A percentile compares a stretch with the other conserved stretches of the same genome.
Conservation (phyloP, 2,797 vertebrate species). For the Lithobates sylvaticus region DNA sequence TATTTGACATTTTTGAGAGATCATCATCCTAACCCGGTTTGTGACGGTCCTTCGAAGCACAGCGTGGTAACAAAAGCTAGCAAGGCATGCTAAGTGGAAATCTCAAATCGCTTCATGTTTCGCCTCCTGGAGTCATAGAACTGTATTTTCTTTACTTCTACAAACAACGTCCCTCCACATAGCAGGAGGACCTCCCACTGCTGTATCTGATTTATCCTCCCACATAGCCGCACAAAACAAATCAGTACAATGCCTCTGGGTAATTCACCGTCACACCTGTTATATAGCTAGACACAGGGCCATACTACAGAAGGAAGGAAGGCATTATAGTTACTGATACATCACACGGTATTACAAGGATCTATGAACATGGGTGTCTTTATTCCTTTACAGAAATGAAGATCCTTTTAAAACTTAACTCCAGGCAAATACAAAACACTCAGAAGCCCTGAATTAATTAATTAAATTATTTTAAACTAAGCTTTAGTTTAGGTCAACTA, state of each 20-base stretch:
- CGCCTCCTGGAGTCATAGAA: not conserved
- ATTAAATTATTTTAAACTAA: no score
- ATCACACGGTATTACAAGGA: not conserved
- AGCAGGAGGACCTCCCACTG: conserved; percentile 19
- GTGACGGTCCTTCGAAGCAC: not conserved
- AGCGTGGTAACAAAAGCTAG: not conserved
- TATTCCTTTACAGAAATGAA: not conserved
- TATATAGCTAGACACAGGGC: not conserved
- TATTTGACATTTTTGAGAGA: not conserved
- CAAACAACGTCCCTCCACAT: not conserved
- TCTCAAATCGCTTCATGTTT: not conserved
- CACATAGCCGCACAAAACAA: not conserved
- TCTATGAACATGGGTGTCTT: not conserved
- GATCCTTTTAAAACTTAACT: not conserved
- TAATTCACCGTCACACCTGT: conserved; percentile 8
- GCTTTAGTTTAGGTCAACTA: no score
- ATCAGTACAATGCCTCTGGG: conserved; percentile 13
- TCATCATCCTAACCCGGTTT: not conserved
- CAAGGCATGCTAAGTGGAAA: not conserved
- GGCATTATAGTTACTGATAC: not conserved
- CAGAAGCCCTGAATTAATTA: no score
- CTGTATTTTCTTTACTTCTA: conserved; percentile 14
- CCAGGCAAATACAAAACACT: no score
- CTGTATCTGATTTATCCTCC: conserved; percentile 43
- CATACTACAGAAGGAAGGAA: not conserved